Evolutionary conservation across 2,113 vertebrate genomes (phyloP), one percentile per base, ranked within the genome.

Genomic region (Zeus faber): DNA sequence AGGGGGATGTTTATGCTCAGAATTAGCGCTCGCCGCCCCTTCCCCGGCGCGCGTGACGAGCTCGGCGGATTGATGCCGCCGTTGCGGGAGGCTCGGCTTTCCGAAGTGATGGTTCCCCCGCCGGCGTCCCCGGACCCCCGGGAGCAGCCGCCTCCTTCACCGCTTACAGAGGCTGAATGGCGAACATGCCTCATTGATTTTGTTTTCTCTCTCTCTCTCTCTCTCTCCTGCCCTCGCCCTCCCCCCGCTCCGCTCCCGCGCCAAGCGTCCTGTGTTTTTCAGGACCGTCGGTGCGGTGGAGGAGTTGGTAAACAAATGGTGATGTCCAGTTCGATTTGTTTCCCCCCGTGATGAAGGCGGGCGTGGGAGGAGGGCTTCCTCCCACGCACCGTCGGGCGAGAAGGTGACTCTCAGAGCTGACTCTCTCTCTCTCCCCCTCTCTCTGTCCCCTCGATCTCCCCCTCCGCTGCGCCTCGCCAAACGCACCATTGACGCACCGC

Each of bases 241-340:
- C n/a, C n/a, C n/a, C n/a, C n/a, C n/a, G n/a, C n/a, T n/a, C 4
- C 21, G 26, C 40, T 22, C 2, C 1, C 23, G 11, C 1, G 2
- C 26, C 27, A 26, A 41, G n/a, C 26, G 44, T 17, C 16, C 8
- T 21, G 33, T 37, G 21, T 25, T 70, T 52, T 26, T 29, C 26
- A 8, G 23, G 10, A 14, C 24, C 22, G 18, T 9, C 17, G 54
- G 43, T 22, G 24, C 24, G 20, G 43, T 37, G 44, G 24, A 61
- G 21, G 14, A 49, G 14, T 62, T 45, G 21, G 63, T 62, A 70
- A 77, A 73, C 50, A 69, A 65, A 68, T 4, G 31, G 16, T 62
- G 39, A 60, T 1, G 33, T 75, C 37, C 50, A 14, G 5, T 43
- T 57, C 3, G 40, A 77, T 77, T 61, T 51, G 45, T 72, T 23